Percentiles rank a stretch among this genome's conserved stretches.
These are phyloP conservation scores for Thereuonema tuberculata DNA, from an alignment of 1,140 invertebrate species.

Conservation along the genomic window DNA sequence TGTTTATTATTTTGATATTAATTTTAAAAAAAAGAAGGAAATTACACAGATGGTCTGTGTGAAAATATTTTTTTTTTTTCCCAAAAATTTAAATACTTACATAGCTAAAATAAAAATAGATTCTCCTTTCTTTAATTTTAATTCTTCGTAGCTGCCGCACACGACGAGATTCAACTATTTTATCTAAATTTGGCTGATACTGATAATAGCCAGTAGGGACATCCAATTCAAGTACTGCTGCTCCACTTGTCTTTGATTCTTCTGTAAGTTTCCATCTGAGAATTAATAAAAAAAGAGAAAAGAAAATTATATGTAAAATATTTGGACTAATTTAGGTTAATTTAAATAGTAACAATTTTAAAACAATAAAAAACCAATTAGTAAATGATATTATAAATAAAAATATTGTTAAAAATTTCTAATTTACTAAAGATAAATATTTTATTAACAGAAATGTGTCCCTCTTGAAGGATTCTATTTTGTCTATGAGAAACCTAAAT, in stretches of 20 bases:
- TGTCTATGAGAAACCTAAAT: no score
- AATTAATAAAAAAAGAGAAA: neutral
- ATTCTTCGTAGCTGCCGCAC: constrained; percentile 18
- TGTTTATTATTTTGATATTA: no score
- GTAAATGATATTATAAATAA: neutral
- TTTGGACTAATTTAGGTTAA: neutral
- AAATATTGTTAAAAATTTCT: neutral
- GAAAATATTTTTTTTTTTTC: no score
- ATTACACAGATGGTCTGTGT: no score
- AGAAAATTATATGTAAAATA: neutral
- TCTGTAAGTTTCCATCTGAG: constrained; percentile 20
- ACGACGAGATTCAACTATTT: constrained; percentile 22
- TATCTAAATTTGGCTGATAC: constrained; percentile 33
- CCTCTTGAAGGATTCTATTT: no score
- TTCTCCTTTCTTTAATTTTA: constrained; percentile 14
- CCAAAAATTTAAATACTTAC: no score
- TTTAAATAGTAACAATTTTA: neutral
- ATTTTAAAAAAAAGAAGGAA: no score
- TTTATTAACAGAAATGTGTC: no score
- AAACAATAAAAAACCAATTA: neutral
- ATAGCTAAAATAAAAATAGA: constrained; percentile 20
- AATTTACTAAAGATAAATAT: no score
- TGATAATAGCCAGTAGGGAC: constrained; percentile 37
- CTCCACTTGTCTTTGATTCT: constrained; percentile 24
- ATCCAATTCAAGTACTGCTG: constrained; percentile 34